Base-by-base conservation (phyloP, 2,113 vertebrate genomes). In the Lucifuga dentata region DNA sequence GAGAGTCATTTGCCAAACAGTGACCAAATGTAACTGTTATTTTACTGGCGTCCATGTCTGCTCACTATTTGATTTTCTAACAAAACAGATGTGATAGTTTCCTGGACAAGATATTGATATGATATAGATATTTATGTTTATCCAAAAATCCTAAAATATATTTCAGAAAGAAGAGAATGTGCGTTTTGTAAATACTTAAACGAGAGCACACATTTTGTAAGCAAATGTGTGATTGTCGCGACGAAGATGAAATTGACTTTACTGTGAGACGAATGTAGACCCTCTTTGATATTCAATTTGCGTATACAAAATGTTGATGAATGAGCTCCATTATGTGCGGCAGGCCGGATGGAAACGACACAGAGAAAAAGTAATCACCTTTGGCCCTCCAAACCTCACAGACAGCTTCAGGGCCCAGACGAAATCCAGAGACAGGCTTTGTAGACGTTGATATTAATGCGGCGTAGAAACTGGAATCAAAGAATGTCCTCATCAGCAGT, bases 371-470 rank as follows among this genome's bases (percentile, higher is more conserved):
- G 8, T 35, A 33, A 53, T 50, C 16, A 68, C 3, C 11, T 8
- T 6, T 40, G 41, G 58, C 20, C 41, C 61, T 24, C n/a, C 2
- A 62, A 21, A 58, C 15, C 24, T 46, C 59, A 15, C 6, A 3
- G 36, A 73, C 26, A 51, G 67, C 44, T 71, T 59, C 51, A 11
- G 16, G 44, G 48, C 26, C 3, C 21, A 55, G 17, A 55, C 2
- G 1, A 48, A 56, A 45, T 7, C 5, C 39, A 53, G 35, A 26
- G 23, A 6, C 38, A 63, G 43, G 5, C 10, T 11, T 19, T 1
- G 3, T 5, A 44, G 61, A 46, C 8, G 33, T 72, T 77, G 57
- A 41, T 80, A 64, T 78, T 75, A 80, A 84, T 64, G 70, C 33
- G 1, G 11, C n/a, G 55, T 41, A 38, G 59, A 55, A 56, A 76